Percentiles rank a stretch among this genome's conserved stretches.
These are phyloP conservation scores for Mystacides longicornis DNA, from an alignment of 2,888 invertebrate genomes.

Conservation along the genomic window DNA sequence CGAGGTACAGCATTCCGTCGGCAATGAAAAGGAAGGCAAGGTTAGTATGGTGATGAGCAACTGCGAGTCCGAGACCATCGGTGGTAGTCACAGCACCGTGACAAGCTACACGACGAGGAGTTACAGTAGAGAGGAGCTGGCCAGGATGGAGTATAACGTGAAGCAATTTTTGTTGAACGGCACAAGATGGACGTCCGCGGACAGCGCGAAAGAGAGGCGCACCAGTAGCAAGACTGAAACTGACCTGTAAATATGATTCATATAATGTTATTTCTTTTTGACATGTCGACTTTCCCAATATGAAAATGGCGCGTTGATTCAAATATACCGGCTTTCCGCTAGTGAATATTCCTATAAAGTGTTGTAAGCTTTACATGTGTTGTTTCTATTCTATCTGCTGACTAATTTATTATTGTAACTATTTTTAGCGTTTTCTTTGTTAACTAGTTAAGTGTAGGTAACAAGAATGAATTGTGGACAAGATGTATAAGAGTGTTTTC, in stretches of 20 bases:
- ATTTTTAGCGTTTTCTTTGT: too few relatives aligned
- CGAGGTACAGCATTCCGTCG: neutral
- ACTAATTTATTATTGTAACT: too few relatives aligned
- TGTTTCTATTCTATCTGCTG: too few relatives aligned
- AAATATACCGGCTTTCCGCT: too few relatives aligned
- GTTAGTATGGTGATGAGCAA: constrained; percentile 5
- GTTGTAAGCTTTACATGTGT: too few relatives aligned
- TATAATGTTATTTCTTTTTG: too few relatives aligned
- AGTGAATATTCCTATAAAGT: too few relatives aligned
- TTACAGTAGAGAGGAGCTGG: constrained; percentile 50
- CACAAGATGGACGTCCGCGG: constrained; percentile 26
- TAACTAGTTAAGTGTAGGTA: too few relatives aligned
- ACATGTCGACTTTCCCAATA: too few relatives aligned
- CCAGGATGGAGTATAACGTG: constrained; percentile 71
- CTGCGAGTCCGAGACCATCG: neutral
- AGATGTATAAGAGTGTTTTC: too few relatives aligned
- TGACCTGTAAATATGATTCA: constrained; percentile 39
- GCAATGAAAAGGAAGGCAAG: neutral
- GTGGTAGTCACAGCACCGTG: neutral
- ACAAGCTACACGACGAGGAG: constrained; percentile 31
- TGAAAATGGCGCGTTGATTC: too few relatives aligned
- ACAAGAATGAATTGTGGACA: too few relatives aligned
- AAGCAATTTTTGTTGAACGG: constrained; percentile 63
- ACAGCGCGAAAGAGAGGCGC: constrained; percentile 37
- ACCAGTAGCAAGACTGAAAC: constrained; percentile 51